Evolutionary conservation across 2,888 invertebrate genomes (phyloP), one percentile per base, ranked within the genome.

Genomic region (Andrena marginata): DNA sequence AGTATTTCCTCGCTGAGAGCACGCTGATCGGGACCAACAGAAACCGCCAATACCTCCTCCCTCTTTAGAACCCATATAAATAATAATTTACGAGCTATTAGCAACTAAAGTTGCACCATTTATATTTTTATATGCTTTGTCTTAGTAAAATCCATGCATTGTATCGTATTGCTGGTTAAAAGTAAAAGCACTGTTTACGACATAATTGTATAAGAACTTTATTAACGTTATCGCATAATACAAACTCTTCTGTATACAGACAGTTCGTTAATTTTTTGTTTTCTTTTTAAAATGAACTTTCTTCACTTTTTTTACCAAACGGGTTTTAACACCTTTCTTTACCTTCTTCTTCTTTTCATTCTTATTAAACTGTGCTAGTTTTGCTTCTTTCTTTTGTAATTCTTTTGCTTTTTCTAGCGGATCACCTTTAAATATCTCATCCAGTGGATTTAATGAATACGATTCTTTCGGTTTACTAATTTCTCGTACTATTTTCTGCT

Each of bases 401-500:
- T 96, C 94, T 90, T 95, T 94, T 2, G 96, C 96, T 79, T 95
- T 96, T 86, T 95, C 95, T 74, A 96, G 86, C 1, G 96, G 95
- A 92, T 97, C 96, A 4, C 96, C 96, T 82, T 95, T 95, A 89
- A 97, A 98, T 89, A 98, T 96, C 80, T 97, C 97, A 73, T 97
- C 96, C 65, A 96, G 95, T 35, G 97, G 97, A 90, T 97, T 96
- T 31, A 97, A 95, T 42, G 96, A 95, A 89, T 98, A 98, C 0
- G 96, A 96, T 68, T 96, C 95, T 90, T 96, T 96, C 0, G 98
- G 97, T 89, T 96, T 96, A 20, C 96, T 96, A 1, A 96, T 96
- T 93, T 97, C 96, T 89, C 96, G 96, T 31, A 96, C 95, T 31
- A 96, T 96, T 94, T 98, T 98, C 90, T 98, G 97, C 89, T 97